A percentile compares a stretch with the other conserved stretches of the same genome.
Evolutionary conservation across 1,140 invertebrate species (phyloP).

Genomic region (Dufourea novaeangliae): DNA sequence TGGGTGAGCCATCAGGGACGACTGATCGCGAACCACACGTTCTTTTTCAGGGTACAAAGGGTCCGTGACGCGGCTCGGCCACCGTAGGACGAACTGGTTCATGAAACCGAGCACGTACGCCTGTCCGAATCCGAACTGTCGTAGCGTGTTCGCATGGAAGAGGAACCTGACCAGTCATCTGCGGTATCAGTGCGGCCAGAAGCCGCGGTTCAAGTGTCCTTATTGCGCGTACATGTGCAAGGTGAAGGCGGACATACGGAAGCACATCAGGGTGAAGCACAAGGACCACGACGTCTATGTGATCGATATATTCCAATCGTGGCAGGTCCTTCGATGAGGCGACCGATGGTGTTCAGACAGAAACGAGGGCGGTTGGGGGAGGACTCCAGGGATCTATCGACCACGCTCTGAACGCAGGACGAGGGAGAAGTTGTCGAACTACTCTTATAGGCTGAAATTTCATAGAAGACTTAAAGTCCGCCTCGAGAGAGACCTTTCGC

Average conservation of each 20-base stretch:
- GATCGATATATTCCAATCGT: slow-evolving; percentile 56
- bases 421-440: neutral
- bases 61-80: neutral
- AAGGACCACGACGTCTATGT: slow-evolving; percentile 55
- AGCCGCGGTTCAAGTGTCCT: slow-evolving; percentile 82
- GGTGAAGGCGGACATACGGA: slow-evolving; percentile 58
- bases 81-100: neutral
- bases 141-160: slow-evolving; percentile 65
- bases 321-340: slow-evolving; percentile 1
- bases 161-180: slow-evolving; percentile 81
- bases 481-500: too few species aligned
- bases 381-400: too few species aligned
- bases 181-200: slow-evolving; percentile 81
- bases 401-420: too few species aligned
- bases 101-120: neutral
- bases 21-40: slow-evolving; percentile 42
- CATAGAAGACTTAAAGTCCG: neutral
- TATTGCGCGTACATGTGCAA: slow-evolving; percentile 73
- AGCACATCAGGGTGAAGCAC: slow-evolving; percentile 74
- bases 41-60: slow-evolving; percentile 51
- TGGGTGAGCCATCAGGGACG: too few species aligned
- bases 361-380: too few species aligned
- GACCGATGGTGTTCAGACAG: too few species aligned
- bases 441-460: neutral
- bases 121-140: slow-evolving; percentile 75